Evolutionary conservation across 2,113 vertebrate genomes (phyloP).

Genomic region (Trematocara zebra): DNA sequence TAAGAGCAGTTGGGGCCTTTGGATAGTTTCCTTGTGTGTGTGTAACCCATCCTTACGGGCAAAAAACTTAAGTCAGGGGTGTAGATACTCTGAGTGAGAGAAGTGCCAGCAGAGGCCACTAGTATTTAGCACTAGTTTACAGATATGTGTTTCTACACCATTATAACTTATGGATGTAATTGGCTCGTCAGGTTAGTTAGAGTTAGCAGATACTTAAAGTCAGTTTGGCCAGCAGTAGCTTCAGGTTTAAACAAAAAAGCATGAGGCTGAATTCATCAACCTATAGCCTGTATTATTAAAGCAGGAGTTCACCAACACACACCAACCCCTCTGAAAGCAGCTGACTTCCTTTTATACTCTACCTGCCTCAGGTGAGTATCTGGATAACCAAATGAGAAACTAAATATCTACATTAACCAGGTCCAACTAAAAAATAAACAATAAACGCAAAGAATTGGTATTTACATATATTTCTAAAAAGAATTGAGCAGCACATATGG

Average conservation of each 20-base stretch:
- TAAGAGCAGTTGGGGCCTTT: rapidly evolving
- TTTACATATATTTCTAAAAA: neutral
- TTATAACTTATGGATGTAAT: neutral
- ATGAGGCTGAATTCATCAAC: neutral
- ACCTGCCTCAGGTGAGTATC: neutral
- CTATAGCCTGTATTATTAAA: neutral
- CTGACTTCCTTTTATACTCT: neutral
- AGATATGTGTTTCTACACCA: neutral
- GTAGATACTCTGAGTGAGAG: neutral
- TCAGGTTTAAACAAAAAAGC: neutral
- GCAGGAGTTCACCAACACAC: neutral
- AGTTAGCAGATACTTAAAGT: neutral
- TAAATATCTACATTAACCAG: neutral
- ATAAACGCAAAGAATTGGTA: neutral
- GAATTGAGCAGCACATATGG: neutral
- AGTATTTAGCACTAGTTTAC: neutral
- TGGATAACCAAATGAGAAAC: neutral
- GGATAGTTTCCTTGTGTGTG: neutral
- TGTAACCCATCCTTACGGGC: neutral
- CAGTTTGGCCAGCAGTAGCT: neutral
- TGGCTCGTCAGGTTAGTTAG: neutral
- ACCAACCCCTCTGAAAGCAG: neutral
- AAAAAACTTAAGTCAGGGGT: neutral
- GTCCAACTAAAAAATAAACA: neutral
- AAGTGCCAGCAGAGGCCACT: neutral